Base-by-base conservation (phyloP, 2,888 invertebrate species). In the Cephus pygmeus region DNA sequence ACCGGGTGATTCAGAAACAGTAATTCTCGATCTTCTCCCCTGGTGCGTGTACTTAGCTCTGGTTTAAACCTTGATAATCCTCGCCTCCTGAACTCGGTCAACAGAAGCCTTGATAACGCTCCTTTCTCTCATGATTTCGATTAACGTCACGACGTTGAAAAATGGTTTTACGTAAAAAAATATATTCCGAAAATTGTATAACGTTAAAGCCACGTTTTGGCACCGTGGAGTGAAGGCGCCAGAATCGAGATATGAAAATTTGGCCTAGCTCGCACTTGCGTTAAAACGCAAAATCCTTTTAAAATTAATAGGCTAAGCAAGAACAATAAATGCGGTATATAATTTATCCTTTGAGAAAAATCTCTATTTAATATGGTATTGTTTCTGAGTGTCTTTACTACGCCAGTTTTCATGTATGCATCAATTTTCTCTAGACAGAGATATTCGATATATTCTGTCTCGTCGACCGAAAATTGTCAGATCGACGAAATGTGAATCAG, bases 401-500 rank as follows among this genome's bases (percentile, higher is more conserved):
- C 56, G 3, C 56, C 9, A 56, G 56, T 56, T 56, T 56, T 56
- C 2, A 56, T 56, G 23, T 56, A 23, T 56, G 23, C 23, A 23
- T 56, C 23, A 23, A 56, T 56, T 56, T 56, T 23, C 56, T 56
- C 23, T 23, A 56, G 23, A 56, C 56, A 23, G 23, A 56, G 23
- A 56, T 56, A 23, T 56, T 56, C 23, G 56, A 56, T 23, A 56
- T 23, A 9, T 23, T 56, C 23, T 56, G 23, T 56, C 23, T 23
- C 23, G 9, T 9, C 23, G 56, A 6, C 23, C 23, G 56, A 56
- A 56, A 56, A 56, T 9, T 56, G 56, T 56, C 56, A 56, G 56
- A 23, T 84, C 82, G 81, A 81, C 82, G 84, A 83, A 84, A 84
- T 85, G 85, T 88, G 87, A 86, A 87, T 86, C 86, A 85, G 85